Conservation (phyloP, 1,140 invertebrate species). For the Manduca sexta region DNA sequence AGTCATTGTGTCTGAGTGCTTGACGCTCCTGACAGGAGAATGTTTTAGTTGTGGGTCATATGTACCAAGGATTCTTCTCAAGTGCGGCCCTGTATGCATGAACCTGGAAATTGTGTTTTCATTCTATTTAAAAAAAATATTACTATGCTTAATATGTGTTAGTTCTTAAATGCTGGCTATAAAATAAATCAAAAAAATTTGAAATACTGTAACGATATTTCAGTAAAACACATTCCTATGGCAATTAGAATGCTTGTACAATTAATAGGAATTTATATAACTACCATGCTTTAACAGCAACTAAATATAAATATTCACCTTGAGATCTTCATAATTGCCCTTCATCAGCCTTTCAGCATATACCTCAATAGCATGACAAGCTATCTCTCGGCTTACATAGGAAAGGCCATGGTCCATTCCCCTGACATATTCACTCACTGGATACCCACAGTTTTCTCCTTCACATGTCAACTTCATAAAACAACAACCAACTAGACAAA, state of each 20-base stretch:
- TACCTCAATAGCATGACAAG: constrained; percentile 89
- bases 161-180: too few species aligned
- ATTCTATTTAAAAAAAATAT: too few species aligned
- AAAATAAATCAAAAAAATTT: too few species aligned
- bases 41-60: constrained; percentile 76
- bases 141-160: not conserved
- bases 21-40: constrained; percentile 81
- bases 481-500: constrained; percentile 91
- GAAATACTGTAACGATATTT: too few species aligned
- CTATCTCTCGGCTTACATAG: constrained; percentile 86
- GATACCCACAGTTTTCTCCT: constrained; percentile 76
- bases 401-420: constrained; percentile 71
- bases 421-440: constrained; percentile 80
- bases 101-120: too few species aligned
- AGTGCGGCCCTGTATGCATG: constrained; percentile 88
- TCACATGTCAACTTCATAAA: constrained; percentile 86
- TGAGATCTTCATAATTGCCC: constrained; percentile 78
- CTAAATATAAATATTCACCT: constrained; percentile 67
- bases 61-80: constrained; percentile 80
- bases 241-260: too few species aligned
- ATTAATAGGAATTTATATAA: not conserved
- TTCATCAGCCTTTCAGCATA: constrained; percentile 80
- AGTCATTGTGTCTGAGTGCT: constrained; percentile 78
- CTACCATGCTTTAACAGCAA: not conserved
- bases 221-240: too few species aligned